These are phyloP conservation scores for Papilio elwesi DNA, from an alignment of 2,888 invertebrate species.

Conservation along the genomic window DNA sequence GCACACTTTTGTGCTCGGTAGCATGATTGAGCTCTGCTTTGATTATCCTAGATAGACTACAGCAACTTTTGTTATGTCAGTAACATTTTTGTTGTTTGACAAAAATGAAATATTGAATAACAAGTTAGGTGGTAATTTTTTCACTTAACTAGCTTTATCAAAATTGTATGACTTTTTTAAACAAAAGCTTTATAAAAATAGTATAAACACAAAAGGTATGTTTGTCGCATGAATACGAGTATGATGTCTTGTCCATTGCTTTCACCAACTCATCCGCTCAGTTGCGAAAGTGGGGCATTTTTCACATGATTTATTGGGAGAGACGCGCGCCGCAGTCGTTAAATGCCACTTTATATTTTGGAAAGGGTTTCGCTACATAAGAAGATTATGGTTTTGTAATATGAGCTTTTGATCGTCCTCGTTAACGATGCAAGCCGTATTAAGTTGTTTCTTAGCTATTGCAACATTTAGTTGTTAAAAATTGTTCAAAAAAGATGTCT, in stretches of 20 bases:
- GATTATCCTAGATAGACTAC: background rate
- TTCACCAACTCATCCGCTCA: conserved; percentile 39
- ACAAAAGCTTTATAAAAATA: conserved; percentile 2
- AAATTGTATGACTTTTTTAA: background rate
- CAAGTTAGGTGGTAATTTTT: background rate
- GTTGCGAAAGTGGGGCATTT: conserved; percentile 41
- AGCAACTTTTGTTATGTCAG: background rate
- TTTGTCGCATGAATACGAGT: conserved; percentile 29
- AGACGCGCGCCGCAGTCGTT: conserved; percentile 28
- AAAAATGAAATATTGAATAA: too few species aligned
- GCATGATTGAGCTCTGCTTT: background rate
- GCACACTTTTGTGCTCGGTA: too few species aligned
- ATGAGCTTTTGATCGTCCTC: conserved; percentile 13
- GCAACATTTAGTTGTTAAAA: background rate
- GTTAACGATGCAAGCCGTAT: conserved; percentile 2
- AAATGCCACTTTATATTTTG: conserved; percentile 35
- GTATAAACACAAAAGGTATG: conserved; percentile 22
- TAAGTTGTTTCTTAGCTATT: background rate
- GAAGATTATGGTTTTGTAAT: conserved; percentile 24
- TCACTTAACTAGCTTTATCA: background rate
- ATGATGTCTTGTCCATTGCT: conserved; percentile 34
- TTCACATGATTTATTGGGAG: conserved; percentile 42
- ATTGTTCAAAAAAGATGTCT: background rate
- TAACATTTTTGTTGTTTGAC: too few species aligned
- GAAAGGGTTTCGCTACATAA: conserved; percentile 26